Evolutionary conservation across 2,113 vertebrate genomes (phyloP), one percentile per base, ranked within the genome.

Genomic region (Gavialis gangeticus): DNA sequence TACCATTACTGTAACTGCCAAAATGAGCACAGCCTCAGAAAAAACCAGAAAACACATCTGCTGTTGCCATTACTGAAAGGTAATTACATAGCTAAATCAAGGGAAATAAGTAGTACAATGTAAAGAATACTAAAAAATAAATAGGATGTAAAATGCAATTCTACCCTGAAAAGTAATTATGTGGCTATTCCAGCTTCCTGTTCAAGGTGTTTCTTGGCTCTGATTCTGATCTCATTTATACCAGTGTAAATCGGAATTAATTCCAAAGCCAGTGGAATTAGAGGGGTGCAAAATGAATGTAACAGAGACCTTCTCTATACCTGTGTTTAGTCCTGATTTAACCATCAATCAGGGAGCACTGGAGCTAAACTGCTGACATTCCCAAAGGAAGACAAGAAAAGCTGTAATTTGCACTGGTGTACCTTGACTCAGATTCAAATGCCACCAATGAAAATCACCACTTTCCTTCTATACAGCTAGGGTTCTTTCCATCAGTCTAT

Each of bases 41-140:
- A 59, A 56, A 88, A 86, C 60, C 54, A 71, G 63, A 83, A 95
- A 85, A 46, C 67, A 12, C 24, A 28, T 89, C 89, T 94, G 60
- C 57, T 88, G 27, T 84, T 91, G 59, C 77, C 17, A 80, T 55
- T 60, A 24, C 46, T 89, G 91, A 54, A 87, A 92, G 87, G 37
- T 92, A 96, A 94, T 96, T 92, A 80, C 54, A 57, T 22, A 66
- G 75, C 82, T 95, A 91, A 93, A 96, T 92, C 82, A 80, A 56
- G 0, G 0, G 46, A 95, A 85, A 63, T 92, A 57, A 89, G 95
- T 95, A 56, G 21, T 71, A 91, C 75, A 85, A 11, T 6, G 54
- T 57, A 86, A 91, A 93, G 76, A 92, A 91, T 76, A 59, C 89
- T 84, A 58, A 90, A 82, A 79, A 94, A 75, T 83, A 90, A 90